phyloP scores from a whole-genome alignment of 2,113 vertebrate species.

The Callaeas wilsoni region DNA sequence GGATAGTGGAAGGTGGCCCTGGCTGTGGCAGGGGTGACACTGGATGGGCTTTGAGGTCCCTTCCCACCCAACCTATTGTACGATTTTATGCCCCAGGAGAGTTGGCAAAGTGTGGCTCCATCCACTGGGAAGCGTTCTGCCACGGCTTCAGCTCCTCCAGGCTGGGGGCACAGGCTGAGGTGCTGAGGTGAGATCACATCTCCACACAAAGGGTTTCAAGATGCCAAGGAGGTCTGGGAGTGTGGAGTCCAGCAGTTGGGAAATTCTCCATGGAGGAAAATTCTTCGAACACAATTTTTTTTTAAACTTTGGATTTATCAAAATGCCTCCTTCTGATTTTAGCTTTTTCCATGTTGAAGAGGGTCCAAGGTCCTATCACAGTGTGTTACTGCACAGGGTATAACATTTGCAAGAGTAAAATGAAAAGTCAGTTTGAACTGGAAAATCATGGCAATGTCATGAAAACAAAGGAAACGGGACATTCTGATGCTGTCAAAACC shows the following conservation, averaged over 20 bases:
- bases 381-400: not conserved
- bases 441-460: not conserved
- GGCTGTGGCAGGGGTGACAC: not conserved
- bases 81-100: not conserved
- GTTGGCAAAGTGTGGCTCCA: no score
- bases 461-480: conserved; percentile 16
- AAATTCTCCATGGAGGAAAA: not conserved
- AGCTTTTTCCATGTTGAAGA: not conserved
- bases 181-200: not conserved
- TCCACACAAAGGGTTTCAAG: not conserved
- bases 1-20: not conserved
- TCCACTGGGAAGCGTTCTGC: not conserved
- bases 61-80: not conserved
- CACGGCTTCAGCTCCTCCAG: not conserved
- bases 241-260: not conserved
- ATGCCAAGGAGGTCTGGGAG: not conserved
- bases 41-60: not conserved
- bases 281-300: not conserved
- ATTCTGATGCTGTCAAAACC: conserved; percentile 24
- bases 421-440: conserved; percentile 7
- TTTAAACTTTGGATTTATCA: not conserved
- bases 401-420: not conserved
- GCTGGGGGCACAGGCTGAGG: not conserved
- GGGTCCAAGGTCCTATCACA: not conserved
- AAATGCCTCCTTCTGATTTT: not conserved